phyloP scores from a whole-genome alignment of 2,113 vertebrate species.

The Archilochus colubris region DNA sequence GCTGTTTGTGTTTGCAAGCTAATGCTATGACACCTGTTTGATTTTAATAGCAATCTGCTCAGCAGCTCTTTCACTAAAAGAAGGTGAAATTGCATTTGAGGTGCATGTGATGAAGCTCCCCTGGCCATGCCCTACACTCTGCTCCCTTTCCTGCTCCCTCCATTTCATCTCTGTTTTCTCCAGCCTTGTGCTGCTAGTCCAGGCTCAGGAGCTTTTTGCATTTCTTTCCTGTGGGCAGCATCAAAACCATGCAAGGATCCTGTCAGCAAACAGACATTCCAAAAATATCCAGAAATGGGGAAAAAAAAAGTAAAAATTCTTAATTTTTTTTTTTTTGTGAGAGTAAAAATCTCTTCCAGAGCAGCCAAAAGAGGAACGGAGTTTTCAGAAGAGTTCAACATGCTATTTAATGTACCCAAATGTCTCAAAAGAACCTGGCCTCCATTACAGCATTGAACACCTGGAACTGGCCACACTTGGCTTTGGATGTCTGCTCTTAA shows the following conservation, averaged over 20 bases:
- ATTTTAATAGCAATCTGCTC: neutral
- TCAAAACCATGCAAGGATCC: neutral
- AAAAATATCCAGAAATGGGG: neutral
- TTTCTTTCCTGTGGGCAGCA: neutral
- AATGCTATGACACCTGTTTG: neutral
- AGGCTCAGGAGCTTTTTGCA: neutral
- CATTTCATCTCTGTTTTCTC: neutral
- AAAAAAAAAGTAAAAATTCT: neutral
- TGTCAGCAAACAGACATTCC: neutral
- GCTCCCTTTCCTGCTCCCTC: neutral
- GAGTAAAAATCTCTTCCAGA: neutral
- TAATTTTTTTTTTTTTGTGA: neutral
- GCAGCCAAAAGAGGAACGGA: neutral
- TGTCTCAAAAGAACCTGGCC: neutral
- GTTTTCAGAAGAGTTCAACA: neutral
- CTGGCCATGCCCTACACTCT: neutral
- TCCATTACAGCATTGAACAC: neutral
- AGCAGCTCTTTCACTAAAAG: neutral
- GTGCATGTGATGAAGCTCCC: neutral
- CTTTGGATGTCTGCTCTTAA: slow-evolving; percentile 27
- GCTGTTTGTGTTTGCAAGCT: neutral
- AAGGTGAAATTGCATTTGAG: neutral
- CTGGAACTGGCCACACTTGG: neutral
- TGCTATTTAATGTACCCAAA: neutral
- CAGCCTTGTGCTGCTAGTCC: neutral